Percentiles rank a stretch among this genome's conserved stretches.
phyloP scores from a whole-genome alignment of 2,797 vertebrate genomes.

The Spea hammondii region DNA sequence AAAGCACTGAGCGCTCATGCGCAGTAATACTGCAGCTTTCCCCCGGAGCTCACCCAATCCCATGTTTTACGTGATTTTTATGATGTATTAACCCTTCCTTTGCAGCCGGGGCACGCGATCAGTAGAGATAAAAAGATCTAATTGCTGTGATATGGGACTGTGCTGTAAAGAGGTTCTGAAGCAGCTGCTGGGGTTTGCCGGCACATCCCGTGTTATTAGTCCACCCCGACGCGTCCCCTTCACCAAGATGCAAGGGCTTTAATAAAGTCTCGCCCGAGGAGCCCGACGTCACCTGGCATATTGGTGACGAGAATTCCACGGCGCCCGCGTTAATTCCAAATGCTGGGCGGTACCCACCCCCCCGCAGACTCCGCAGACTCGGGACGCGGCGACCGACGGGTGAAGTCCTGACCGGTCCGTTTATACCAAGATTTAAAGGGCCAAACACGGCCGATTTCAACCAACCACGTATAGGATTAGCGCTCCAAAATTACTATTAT shows the following conservation, averaged over 20 bases:
- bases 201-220: not conserved
- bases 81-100: slow-evolving; percentile 45
- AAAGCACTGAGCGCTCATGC: too few species aligned
- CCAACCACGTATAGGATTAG: too few species aligned
- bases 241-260: slow-evolving; percentile 33
- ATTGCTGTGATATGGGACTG: fast-evolving
- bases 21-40: slow-evolving; percentile 43
- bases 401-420: too few species aligned
- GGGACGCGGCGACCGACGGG: too few species aligned
- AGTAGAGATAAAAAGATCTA: slow-evolving; percentile 33
- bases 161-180: slow-evolving; percentile 40
- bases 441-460: too few species aligned
- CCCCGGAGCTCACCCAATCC: not conserved
- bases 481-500: too few species aligned
- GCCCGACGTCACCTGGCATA: not conserved
- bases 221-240: not conserved
- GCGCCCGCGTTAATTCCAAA: too few species aligned
- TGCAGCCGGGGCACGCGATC: slow-evolving; percentile 42
- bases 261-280: not conserved
- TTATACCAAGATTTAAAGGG: too few species aligned
- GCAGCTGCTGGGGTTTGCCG: slow-evolving; percentile 21
- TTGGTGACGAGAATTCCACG: slow-evolving; percentile 5
- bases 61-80: slow-evolving; percentile 28
- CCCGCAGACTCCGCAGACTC: too few species aligned
- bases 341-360: too few species aligned